Evolutionary conservation across 64 coral and sea anemone species (phyloP).

Genomic region (Montipora capricornis): DNA sequence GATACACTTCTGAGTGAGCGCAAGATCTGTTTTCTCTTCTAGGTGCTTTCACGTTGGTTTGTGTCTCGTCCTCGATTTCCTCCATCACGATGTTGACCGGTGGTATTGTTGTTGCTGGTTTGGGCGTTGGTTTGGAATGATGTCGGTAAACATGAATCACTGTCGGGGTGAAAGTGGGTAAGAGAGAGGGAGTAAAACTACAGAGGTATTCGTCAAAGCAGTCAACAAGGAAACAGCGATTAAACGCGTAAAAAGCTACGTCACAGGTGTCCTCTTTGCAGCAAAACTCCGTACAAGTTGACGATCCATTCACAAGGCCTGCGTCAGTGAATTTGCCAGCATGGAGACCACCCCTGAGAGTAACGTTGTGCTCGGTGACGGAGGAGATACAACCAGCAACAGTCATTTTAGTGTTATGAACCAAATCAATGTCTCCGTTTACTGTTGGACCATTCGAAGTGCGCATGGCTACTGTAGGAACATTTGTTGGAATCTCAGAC

Average conservation of each 20-base stretch:
- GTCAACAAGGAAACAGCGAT: constrained; percentile 60
- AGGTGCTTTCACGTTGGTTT: not conserved
- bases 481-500: not conserved
- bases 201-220: constrained; percentile 77
- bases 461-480: not conserved
- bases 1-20: constrained; percentile 78
- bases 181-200: constrained; percentile 17
- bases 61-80: constrained; percentile 1
- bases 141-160: constrained; percentile 38
- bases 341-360: constrained; percentile 79
- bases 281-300: constrained; percentile 60
- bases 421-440: not conserved
- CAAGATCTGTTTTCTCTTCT: constrained; percentile 19
- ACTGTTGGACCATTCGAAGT: not conserved
- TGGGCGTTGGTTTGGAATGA: not conserved
- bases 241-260: constrained; percentile 65
- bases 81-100: not conserved
- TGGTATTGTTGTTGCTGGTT: not conserved
- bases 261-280: constrained; percentile 63
- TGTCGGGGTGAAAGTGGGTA: constrained; percentile 58
- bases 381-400: constrained; percentile 18
- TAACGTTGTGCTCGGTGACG: constrained; percentile 56
- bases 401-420: not conserved
- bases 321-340: constrained; percentile 78
- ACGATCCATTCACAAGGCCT: constrained; percentile 40